Percentiles rank a stretch among this genome's conserved stretches.
These are phyloP conservation scores for Onychomys leucogaster DNA, from an alignment of 2,797 vertebrate species.

Conservation along the genomic window DNA sequence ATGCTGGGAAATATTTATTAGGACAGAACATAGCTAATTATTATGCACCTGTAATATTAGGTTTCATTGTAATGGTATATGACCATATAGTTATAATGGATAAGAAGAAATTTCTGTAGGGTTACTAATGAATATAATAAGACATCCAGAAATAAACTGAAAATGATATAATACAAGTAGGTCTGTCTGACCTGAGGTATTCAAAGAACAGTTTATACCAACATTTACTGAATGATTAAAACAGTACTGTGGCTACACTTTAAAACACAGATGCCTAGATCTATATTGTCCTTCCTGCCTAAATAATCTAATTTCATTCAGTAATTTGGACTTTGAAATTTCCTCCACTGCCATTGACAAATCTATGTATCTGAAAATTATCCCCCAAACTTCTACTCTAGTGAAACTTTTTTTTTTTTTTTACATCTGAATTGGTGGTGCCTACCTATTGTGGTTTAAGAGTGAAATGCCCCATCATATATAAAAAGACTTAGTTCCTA, in stretches of 20 bases:
- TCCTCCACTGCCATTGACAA: background rate
- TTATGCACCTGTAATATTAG: slow-evolving; percentile 12
- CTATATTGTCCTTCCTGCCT: background rate
- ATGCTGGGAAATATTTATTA: background rate
- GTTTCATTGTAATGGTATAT: slow-evolving; percentile 20
- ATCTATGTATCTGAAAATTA: background rate
- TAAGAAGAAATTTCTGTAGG: background rate
- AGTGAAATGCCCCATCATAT: background rate
- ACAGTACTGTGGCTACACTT: background rate
- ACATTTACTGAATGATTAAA: slow-evolving; percentile 4
- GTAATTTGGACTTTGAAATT: slow-evolving; percentile 46
- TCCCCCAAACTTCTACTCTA: background rate
- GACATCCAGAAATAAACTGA: slow-evolving; percentile 5
- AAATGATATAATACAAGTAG: background rate
- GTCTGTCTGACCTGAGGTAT: background rate
- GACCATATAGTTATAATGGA: background rate
- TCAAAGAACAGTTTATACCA: slow-evolving; percentile 8
- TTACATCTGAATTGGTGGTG: background rate
- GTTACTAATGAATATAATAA: background rate
- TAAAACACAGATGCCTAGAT: background rate
- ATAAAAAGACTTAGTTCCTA: background rate
- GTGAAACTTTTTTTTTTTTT: background rate
- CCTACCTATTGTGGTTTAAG: background rate
- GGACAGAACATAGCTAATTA: slow-evolving; percentile 3
- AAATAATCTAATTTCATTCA: slow-evolving; percentile 12